A percentile compares a stretch with the other conserved stretches of the same genome.
Conservation (phyloP, 2,113 vertebrate genomes). For the Ctenodactylus gundi region DNA sequence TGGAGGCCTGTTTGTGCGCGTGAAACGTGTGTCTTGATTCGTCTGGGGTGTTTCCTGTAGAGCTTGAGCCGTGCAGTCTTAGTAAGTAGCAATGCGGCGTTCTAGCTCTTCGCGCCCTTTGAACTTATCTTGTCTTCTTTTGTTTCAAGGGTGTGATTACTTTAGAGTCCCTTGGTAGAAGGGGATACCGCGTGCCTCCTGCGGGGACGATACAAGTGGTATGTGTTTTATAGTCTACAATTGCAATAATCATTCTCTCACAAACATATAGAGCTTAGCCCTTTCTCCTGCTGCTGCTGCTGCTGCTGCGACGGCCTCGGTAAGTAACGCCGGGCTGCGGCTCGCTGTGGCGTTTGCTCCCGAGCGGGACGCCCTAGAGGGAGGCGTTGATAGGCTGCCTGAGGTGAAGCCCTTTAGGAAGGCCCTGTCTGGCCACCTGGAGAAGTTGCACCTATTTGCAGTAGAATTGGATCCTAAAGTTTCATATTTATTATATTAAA, state of each 20-base stretch:
- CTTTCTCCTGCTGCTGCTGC: conserved; percentile 77
- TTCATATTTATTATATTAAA: no score
- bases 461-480: not conserved
- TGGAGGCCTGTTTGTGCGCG: not conserved
- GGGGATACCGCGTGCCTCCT: conserved; percentile 99
- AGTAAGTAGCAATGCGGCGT: conserved; percentile 14
- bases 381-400: conserved; percentile 68
- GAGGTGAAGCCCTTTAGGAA: conserved; percentile 70
- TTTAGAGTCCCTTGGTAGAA: conserved; percentile 98
- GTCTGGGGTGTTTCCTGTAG: conserved; percentile 16
- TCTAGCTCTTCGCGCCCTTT: conserved; percentile 49
- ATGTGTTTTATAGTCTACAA: conserved; percentile 82
- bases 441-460: conserved; percentile 24
- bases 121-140: conserved; percentile 67
- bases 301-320: conserved; percentile 75
- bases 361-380: no score
- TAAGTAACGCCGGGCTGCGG: conserved; percentile 77
- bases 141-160: conserved; percentile 95
- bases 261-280: conserved; percentile 76
- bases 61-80: conserved; percentile 31
- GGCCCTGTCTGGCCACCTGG: not conserved
- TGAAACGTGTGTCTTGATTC: conserved; percentile 17
- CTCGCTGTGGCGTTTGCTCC: conserved; percentile 74
- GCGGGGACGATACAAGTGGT: conserved; percentile 99
- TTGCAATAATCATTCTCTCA: conserved; percentile 79